Conservation (phyloP, 2,888 invertebrate genomes). For the Hermaeophaga mercurialis region DNA sequence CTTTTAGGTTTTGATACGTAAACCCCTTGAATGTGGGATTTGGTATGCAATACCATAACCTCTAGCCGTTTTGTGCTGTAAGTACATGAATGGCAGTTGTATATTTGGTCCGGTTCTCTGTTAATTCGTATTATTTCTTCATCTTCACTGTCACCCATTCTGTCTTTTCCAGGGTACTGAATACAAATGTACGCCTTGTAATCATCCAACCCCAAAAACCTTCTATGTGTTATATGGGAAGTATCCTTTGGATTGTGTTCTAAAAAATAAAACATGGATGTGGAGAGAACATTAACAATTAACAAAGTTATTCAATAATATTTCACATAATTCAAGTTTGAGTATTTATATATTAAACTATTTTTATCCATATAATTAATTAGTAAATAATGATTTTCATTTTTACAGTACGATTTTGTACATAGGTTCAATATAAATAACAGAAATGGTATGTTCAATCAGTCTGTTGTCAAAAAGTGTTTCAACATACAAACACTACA, state of each 20-base stretch:
- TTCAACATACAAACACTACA: too few species aligned
- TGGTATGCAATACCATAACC: constrained; percentile 74
- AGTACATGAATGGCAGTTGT: constrained; percentile 43
- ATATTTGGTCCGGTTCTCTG: constrained; percentile 39
- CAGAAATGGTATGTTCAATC: too few species aligned
- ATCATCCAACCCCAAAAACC: constrained; percentile 57
- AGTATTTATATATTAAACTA: too few species aligned
- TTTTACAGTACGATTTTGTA: too few species aligned
- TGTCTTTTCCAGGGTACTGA: constrained; percentile 60
- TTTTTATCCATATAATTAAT: too few species aligned
- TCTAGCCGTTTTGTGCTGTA: constrained; percentile 73
- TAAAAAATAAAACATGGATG: constrained; percentile 33
- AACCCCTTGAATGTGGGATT: constrained; percentile 66
- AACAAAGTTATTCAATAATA: too few species aligned
- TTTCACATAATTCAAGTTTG: too few species aligned
- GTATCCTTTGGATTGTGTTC: constrained; percentile 35
- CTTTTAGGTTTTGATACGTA: constrained; percentile 41
- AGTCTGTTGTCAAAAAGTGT: too few species aligned
- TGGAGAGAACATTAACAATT: too few species aligned
- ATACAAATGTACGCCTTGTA: constrained; percentile 70
- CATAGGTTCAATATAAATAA: too few species aligned
- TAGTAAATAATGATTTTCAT: too few species aligned
- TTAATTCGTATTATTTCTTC: constrained; percentile 42
- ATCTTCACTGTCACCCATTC: constrained; percentile 38
- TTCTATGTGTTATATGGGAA: constrained; percentile 58